These are phyloP conservation scores for Choloepus didactylus DNA, from an alignment of 2,797 vertebrate species.

Conservation along the genomic window DNA sequence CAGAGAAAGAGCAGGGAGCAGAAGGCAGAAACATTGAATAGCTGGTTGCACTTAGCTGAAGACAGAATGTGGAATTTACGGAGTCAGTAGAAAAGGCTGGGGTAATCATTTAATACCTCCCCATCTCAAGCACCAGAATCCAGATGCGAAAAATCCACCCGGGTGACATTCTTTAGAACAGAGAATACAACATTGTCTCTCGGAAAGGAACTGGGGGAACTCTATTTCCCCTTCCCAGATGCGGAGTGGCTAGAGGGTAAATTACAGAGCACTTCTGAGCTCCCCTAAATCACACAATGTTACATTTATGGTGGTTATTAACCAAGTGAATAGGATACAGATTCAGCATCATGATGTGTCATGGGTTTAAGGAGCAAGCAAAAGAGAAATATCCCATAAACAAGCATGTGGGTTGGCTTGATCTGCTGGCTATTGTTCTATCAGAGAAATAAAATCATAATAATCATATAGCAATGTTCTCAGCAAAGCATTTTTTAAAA, in stretches of 20 bases:
- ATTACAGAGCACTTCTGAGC: neutral
- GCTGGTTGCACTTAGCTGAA: neutral
- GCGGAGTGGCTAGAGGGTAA: neutral
- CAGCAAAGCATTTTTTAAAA: slow-evolving; percentile 70
- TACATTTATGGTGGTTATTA: slow-evolving; percentile 46
- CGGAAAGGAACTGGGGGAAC: neutral
- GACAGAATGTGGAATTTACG: neutral
- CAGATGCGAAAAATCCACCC: neutral
- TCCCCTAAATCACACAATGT: slow-evolving; percentile 2
- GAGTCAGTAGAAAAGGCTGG: neutral
- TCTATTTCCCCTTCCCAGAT: neutral
- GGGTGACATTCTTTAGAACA: neutral
- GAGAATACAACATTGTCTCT: neutral
- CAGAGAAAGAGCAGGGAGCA: neutral
- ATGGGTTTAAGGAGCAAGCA: slow-evolving; percentile 25
- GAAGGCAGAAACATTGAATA: neutral
- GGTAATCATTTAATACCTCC: neutral
- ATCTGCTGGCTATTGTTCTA: slow-evolving; percentile 82
- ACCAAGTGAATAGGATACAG: slow-evolving; percentile 56
- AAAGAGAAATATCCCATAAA: slow-evolving; percentile 75
- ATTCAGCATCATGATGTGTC: slow-evolving; percentile 61
- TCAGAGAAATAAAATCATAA: slow-evolving; percentile 78
- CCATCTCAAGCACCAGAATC: neutral
- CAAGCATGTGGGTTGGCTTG: slow-evolving; percentile 74
- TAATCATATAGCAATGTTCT: slow-evolving; percentile 81